Evolutionary conservation across 2,797 vertebrate genomes (phyloP).

Genomic region (Graptemys geographica): DNA sequence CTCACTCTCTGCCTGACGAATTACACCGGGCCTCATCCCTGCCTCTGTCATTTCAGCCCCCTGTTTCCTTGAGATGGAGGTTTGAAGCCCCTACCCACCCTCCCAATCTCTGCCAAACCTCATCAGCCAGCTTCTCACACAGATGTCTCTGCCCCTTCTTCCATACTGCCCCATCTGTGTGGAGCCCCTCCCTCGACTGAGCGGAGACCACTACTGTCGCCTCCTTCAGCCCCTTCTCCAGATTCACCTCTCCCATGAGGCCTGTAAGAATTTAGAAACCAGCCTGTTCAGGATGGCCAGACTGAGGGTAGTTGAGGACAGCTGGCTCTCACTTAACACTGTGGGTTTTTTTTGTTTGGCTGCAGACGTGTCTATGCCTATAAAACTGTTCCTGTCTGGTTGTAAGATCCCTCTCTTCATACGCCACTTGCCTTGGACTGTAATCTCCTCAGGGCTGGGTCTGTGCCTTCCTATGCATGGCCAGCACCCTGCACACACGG

Average conservation of each 20-base stretch:
- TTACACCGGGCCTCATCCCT: not conserved
- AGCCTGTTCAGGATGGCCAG: not conserved
- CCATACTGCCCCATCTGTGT: not conserved
- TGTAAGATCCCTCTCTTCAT: not conserved
- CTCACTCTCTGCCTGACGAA: not conserved
- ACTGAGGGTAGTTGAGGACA: not conserved
- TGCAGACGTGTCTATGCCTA: not conserved
- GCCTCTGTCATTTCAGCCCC: not conserved
- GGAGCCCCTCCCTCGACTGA: not conserved
- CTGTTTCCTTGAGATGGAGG: not conserved
- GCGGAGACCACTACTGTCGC: not conserved
- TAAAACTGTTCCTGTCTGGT: not conserved
- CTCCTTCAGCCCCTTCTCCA: not conserved
- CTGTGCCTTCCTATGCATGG: not conserved
- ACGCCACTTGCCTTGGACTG: not conserved
- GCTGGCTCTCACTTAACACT: not conserved
- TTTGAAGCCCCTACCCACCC: not conserved
- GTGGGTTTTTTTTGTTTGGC: not conserved
- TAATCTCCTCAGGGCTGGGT: not conserved
- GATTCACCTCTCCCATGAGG: not conserved
- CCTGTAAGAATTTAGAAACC: not conserved
- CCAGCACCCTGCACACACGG: not conserved
- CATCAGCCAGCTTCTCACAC: not conserved
- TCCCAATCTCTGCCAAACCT: not conserved
- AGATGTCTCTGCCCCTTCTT: not conserved